Evolutionary conservation across 2,113 vertebrate species (phyloP), one percentile per base, ranked within the genome.

Genomic region (Eptatretus burgeri): DNA sequence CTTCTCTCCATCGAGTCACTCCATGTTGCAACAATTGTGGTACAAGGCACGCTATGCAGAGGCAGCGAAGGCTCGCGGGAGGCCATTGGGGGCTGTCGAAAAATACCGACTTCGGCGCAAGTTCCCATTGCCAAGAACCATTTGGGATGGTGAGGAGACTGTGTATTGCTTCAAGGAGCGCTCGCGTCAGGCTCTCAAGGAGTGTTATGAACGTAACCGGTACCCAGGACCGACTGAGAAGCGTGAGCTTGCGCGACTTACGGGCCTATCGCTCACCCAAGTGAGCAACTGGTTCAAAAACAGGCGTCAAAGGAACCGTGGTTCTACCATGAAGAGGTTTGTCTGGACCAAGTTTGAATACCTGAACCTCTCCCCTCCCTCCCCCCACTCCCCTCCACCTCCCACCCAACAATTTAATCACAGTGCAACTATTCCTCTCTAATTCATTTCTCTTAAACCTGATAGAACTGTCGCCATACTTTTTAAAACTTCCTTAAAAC

Each of bases 221-320:
- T 98, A 93, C 75, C 91, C 91, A 1, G 93, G 88, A 67, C 91
- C 91, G 2, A 84, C 86, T 63, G 91, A 86, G 74, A 98, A 98
- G 72, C 75, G 91, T 69, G 83, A 95, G 73, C 80, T 98, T 72
- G 88, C 91, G 72, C 93, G 89, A 80, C 81, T 89, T 76, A 98
- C 91, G 51, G 88, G 91, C 71, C 84, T 98, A 67, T 94, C 88
- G 72, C 78, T 95, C 76, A 98, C 91, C 64, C 91, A 95, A 76
- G 91, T 95, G 80, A 95, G 88, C 87, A 98, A 98, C 81, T 98
- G 91, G 88, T 98, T 95, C 77, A 98, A 98, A 78, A 98, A 95
- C 78, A 78, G 91, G 67, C 76, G 91, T 66, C 91, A 98, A 78
- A 80, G 91, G 65, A 88, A 95, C 76, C 80, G 91, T 71, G 94